These are phyloP conservation scores for Characodon lateralis DNA, from an alignment of 2,797 vertebrate species.

Conservation along the genomic window DNA sequence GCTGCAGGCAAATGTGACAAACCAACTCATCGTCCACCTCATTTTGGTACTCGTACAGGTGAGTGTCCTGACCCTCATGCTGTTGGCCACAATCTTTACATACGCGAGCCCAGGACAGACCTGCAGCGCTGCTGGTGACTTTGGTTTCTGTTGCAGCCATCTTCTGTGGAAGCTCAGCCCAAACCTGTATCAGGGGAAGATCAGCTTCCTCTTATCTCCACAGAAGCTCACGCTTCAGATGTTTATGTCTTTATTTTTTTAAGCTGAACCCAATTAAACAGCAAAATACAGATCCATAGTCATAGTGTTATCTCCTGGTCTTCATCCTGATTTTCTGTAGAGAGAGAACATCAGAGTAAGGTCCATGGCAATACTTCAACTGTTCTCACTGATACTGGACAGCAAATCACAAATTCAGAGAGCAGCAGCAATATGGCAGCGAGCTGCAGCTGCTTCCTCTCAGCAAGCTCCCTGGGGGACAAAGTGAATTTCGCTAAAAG, in stretches of 20 bases:
- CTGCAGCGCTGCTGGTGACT: conserved; percentile 34
- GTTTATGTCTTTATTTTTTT: conserved; percentile 21
- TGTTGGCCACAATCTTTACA: conserved; percentile 90
- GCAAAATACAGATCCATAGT: conserved; percentile 28
- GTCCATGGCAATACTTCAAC: conserved; percentile 28
- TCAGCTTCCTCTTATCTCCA: conserved; percentile 35
- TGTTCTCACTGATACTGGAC: conserved; percentile 59
- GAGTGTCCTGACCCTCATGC: conserved; percentile 85
- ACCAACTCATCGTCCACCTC: conserved; percentile 93
- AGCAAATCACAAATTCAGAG: conserved; percentile 84
- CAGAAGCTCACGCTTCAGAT: conserved; percentile 26
- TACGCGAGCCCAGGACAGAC: conserved; percentile 79
- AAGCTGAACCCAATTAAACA: conserved; percentile 29
- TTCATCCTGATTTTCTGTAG: conserved; percentile 75
- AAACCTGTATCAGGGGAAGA: conserved; percentile 27
- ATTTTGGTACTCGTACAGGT: conserved; percentile 92
- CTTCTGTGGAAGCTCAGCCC: conserved; percentile 33
- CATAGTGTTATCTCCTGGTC: conserved; percentile 51
- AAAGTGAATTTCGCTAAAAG: conserved; percentile 71
- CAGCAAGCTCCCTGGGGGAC: conserved; percentile 79
- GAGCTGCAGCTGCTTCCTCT: conserved; percentile 81
- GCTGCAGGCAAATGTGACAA: conserved; percentile 94
- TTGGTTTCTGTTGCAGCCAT: conserved; percentile 77
- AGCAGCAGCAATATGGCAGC: conserved; percentile 76
- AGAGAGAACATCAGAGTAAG: conserved; percentile 65